Evolutionary conservation across 2,113 vertebrate species (phyloP).

Genomic region (Lota lota): DNA sequence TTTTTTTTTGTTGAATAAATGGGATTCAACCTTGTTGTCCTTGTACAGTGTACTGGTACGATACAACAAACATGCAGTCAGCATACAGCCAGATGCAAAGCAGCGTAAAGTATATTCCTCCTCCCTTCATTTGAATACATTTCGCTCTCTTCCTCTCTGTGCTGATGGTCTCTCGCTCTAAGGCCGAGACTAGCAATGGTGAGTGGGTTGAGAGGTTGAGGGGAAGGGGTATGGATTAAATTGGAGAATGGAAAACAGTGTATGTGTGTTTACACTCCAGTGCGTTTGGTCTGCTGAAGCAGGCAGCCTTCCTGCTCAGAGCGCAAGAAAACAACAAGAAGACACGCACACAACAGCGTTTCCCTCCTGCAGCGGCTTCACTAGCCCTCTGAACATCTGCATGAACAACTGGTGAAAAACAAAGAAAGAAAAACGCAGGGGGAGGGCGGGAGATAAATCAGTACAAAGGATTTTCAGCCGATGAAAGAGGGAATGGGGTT

Average conservation of each 20-base stretch:
- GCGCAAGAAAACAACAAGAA: conserved; percentile 21
- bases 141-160: conserved; percentile 18
- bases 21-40: too few relatives aligned
- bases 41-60: too few relatives aligned
- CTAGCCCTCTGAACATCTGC: too few relatives aligned
- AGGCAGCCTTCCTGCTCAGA: conserved; percentile 44
- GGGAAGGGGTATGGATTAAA: conserved; percentile 65
- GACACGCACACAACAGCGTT: conserved; percentile 23
- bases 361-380: conserved; percentile 9
- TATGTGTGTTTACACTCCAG: conserved; percentile 61
- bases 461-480: conserved; percentile 21
- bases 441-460: neutral
- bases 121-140: neutral
- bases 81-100: too few relatives aligned
- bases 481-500: conserved; percentile 27
- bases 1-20: neutral
- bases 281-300: conserved; percentile 38
- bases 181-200: conserved; percentile 33
- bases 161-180: conserved; percentile 8
- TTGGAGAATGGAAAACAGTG: conserved; percentile 57
- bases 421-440: conserved; percentile 7
- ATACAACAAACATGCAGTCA: too few relatives aligned
- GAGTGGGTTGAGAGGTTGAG: neutral
- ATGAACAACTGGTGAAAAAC: conserved; percentile 3
- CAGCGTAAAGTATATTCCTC: too few relatives aligned